Base-by-base conservation (phyloP, 2,797 vertebrate genomes). In the Periophthalmus magnuspinnatus region DNA sequence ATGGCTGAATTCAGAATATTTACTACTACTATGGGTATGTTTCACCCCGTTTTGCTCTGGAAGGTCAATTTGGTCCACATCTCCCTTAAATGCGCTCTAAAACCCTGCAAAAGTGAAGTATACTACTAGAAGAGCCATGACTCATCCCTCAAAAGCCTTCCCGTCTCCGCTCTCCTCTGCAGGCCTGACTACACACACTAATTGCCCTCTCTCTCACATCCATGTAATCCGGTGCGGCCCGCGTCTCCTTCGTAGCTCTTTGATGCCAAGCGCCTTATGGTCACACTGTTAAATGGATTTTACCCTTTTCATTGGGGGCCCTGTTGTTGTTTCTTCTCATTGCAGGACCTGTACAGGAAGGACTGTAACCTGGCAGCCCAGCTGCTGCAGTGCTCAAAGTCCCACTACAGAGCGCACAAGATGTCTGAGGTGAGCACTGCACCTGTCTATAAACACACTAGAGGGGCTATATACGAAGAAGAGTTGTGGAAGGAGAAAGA, bases 331-430 rank as follows among this genome's bases (percentile, higher is more conserved):
- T 63, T 48, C 14, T 67, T 65, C 45, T 57, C 85, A 48, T 82
- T 79, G 24, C 87, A 99, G 97, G 96, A 96, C 71, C 88, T 97
- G 82, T 99, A 97, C 88, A 95, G 96, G 86, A 98, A 98, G 89
- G 97, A 99, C 92, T 97, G 97, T 93, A 97, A 95, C 86, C 93
- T 98, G 85, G 96, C 97, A 36, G 96, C 96, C 80, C 96, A 96
- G 88, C 94, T 99, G 91, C 95, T 99, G 86, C 96, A 97, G 83
- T 95, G 96, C 92, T 95, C 95, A 93, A 96, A 97, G 93, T 95
- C 93, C 84, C 95, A 96, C 79, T 93, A 95, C 94, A 93, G 95
- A 92, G 93, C 87, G 65, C 95, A 95, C 88, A 97, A 96, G 88
- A 93, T 96, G 88, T 96, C 96, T 1, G 96, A 98, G 97, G 97